A percentile compares a stretch with the other conserved stretches of the same genome.
Conservation (phyloP, 2,888 invertebrate species). For the Sphaerophoria rueppellii region DNA sequence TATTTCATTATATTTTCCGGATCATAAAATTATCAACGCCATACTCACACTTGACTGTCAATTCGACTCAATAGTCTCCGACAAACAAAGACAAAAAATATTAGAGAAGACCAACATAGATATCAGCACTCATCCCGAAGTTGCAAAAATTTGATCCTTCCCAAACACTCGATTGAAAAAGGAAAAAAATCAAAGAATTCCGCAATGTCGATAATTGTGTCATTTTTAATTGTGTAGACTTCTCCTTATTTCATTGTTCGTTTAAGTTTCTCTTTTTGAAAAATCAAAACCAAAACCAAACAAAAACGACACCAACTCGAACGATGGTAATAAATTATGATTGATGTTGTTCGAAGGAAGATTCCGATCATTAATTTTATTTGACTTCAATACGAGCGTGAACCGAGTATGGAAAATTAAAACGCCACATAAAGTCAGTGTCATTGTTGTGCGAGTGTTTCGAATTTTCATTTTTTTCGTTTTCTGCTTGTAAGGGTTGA, state of each 20-base stretch:
- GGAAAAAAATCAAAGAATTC: constrained; percentile 21
- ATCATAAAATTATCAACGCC: constrained; percentile 79
- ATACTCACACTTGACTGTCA: constrained; percentile 14
- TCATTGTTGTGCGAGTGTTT: constrained; percentile 33
- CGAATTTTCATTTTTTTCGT: constrained; percentile 53
- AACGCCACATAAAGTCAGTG: constrained; percentile 51
- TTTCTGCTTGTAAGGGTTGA: constrained; percentile 55
- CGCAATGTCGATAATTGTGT: constrained; percentile 51
- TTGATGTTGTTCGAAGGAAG: constrained; percentile 69
- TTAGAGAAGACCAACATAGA: neutral
- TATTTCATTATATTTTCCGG: constrained; percentile 82
- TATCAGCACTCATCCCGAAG: constrained; percentile 15
- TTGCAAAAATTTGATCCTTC: constrained; percentile 69
- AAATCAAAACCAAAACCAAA: neutral
- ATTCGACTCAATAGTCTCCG: constrained; percentile 3
- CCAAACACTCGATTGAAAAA: constrained; percentile 58
- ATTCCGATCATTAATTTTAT: constrained; percentile 71
- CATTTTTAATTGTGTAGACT: constrained; percentile 24
- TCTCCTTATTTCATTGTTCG: constrained; percentile 5
- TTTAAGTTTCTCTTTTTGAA: constrained; percentile 16
- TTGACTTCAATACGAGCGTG: constrained; percentile 62
- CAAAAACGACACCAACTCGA: constrained; percentile 23
- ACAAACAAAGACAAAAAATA: neutral
- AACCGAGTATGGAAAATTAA: constrained; percentile 20
- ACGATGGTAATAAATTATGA: constrained; percentile 67